These are phyloP conservation scores for Whitmania pigra DNA, from an alignment of 1,140 invertebrate genomes.

Conservation along the genomic window DNA sequence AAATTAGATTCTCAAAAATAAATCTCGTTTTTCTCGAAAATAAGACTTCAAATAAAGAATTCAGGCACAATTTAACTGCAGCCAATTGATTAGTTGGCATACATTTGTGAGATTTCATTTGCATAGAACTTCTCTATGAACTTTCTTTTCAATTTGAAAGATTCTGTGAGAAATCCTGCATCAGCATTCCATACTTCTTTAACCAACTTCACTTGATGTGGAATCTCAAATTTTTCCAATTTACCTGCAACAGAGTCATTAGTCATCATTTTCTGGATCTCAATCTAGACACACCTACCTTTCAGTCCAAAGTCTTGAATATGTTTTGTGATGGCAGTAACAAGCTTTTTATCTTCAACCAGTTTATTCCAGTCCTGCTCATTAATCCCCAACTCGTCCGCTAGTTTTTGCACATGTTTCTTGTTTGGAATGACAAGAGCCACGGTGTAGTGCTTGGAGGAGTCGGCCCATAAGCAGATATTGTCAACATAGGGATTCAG, in stretches of 20 bases:
- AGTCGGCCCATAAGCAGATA: conserved; percentile 43
- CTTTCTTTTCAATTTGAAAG: conserved; percentile 90
- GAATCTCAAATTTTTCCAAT: conserved; percentile 73
- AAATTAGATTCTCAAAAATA: too few relatives aligned
- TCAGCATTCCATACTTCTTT: conserved; percentile 88
- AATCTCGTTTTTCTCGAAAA: too few relatives aligned
- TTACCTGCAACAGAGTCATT: conserved; percentile 31
- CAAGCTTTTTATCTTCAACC: conserved; percentile 31
- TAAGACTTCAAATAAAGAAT: too few relatives aligned
- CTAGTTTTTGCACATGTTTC: conserved; percentile 39
- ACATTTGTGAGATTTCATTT: conserved; percentile 79
- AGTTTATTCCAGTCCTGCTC: conserved; percentile 28
- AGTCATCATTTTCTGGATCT: background rate
- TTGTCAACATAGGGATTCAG: conserved; percentile 86
- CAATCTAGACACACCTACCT: conserved; percentile 23
- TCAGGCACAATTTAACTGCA: too few relatives aligned
- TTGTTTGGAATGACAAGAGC: conserved; percentile 77
- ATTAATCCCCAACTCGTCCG: conserved; percentile 28
- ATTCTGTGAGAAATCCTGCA: conserved; percentile 84
- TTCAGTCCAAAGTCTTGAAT: conserved; percentile 27
- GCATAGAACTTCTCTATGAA: conserved; percentile 83
- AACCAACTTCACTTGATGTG: conserved; percentile 72
- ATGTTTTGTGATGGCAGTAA: conserved; percentile 30
- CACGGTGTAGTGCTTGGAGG: conserved; percentile 65
- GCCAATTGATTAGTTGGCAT: conserved; percentile 41